Evolutionary conservation across 1,140 invertebrate species (phyloP).

Genomic region (Whitmania pigra): DNA sequence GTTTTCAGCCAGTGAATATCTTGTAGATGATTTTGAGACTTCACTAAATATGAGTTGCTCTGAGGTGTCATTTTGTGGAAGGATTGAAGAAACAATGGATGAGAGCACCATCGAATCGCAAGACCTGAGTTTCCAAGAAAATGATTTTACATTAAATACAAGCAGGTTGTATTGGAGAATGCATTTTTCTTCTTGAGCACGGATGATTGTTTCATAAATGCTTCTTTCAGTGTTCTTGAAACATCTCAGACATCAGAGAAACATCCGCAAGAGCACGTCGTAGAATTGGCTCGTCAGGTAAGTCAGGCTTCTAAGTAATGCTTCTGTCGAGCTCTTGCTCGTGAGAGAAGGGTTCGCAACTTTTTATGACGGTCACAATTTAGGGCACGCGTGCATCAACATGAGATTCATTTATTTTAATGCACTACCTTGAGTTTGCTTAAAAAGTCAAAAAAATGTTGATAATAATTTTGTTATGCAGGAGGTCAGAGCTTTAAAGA

Average conservation of each 20-base stretch:
- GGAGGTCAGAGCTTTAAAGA: slow-evolving; percentile 82
- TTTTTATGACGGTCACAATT: neutral
- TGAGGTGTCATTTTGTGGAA: too few relatives aligned
- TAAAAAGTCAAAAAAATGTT: neutral
- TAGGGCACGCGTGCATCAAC: too few relatives aligned
- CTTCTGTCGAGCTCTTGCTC: neutral
- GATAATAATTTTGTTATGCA: neutral
- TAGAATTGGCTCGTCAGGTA: neutral
- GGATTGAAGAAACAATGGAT: too few relatives aligned
- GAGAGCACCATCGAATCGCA: neutral
- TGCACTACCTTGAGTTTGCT: too few relatives aligned
- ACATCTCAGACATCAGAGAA: too few relatives aligned
- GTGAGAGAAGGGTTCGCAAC: neutral
- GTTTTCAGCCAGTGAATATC: neutral
- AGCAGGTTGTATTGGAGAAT: neutral
- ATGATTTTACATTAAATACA: slow-evolving; percentile 1
- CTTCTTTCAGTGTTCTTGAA: neutral
- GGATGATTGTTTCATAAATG: neutral
- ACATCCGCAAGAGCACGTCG: neutral
- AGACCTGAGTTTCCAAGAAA: neutral
- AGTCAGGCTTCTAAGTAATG: neutral
- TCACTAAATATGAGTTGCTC: neutral
- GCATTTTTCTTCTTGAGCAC: neutral
- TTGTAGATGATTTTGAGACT: slow-evolving; percentile 5
- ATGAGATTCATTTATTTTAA: neutral